Evolutionary conservation across 92 coral and sea anemone species (phyloP).

Genomic region (Phenganax marumi): DNA sequence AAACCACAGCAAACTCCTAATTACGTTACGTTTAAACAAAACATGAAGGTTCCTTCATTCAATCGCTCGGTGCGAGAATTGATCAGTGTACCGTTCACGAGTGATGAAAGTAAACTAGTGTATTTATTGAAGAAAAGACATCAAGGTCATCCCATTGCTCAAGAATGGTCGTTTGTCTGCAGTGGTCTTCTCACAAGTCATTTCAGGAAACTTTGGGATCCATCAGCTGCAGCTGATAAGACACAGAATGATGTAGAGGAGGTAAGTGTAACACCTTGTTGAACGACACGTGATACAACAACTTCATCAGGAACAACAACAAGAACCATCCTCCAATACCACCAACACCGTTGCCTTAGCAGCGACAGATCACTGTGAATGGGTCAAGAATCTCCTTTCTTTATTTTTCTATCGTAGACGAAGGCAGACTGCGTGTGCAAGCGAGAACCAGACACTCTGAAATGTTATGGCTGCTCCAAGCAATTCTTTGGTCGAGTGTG

Average conservation of each 20-base stretch:
- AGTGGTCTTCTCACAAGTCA: constrained; percentile 68
- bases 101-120: constrained; percentile 37
- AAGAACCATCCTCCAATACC: no score
- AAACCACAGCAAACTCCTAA: not conserved
- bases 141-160: constrained; percentile 48
- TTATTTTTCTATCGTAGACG: not conserved
- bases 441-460: constrained; percentile 36
- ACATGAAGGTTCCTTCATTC: constrained; percentile 12
- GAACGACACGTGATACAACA: no score
- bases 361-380: no score
- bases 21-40: not conserved
- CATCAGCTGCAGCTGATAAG: constrained; percentile 50
- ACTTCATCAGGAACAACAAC: no score
- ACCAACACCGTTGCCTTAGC: no score
- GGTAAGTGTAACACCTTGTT: not conserved
- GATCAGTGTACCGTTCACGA: constrained; percentile 45
- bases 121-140: constrained; percentile 38
- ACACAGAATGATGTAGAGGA: constrained; percentile 9
- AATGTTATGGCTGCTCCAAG: constrained; percentile 33
- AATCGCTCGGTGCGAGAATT: constrained; percentile 36
- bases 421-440: constrained; percentile 26
- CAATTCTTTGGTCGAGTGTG: constrained; percentile 43
- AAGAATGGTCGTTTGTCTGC: constrained; percentile 33
- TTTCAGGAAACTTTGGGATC: constrained; percentile 73
- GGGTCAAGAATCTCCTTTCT: not conserved